Base-by-base conservation (phyloP, 2,888 invertebrate species). In the Chloroclystis v-ata region DNA sequence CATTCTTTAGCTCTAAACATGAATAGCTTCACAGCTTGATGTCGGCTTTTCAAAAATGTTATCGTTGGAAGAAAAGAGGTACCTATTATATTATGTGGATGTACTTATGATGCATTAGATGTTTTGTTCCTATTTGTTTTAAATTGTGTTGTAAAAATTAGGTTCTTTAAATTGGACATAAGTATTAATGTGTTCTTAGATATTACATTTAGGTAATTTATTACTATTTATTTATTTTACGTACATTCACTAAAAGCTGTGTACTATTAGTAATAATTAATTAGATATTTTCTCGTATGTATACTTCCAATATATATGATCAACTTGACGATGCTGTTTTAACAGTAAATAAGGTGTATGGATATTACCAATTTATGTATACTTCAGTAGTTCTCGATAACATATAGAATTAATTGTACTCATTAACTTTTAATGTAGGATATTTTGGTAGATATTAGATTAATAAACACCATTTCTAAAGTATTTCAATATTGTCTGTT, bases 381-480 rank as follows among this genome's bases (percentile, higher is more conserved):
- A 59, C 59, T 57, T 67, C 67, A 64, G 72, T 82, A 83, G 82
- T 66, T 73, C 60, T 79, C 76, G 74, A 80, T 69, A 76, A 82
- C 82, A 77, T 78, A 77, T 85, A 83, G 82, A 72, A 76, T 81
- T 85, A 81, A 82, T 79, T 86, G 85, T 86, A 69, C 62, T 65
- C 66, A 82, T 76, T 83, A 83, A 82, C 80, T 75, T 79, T 73
- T 66, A 73, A 75, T 72, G 73, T 84, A 82, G 80, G 79, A 63
- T 65, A 68, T 71, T 72, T 66, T 79, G 68, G 63, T 82, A 85
- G 84, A 60, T 58, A 66, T 76, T 85, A 86, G 84, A 78, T 77
- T 85, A 87, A 87, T 87, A 87, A 87, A 87, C 73, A 75, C 82
- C 78, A 82, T 84, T 84, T 83, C 72, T 82, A 76, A 81, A 85